Conservation (phyloP, 2,797 vertebrate species). For the Chaenodraco wilsoni region DNA sequence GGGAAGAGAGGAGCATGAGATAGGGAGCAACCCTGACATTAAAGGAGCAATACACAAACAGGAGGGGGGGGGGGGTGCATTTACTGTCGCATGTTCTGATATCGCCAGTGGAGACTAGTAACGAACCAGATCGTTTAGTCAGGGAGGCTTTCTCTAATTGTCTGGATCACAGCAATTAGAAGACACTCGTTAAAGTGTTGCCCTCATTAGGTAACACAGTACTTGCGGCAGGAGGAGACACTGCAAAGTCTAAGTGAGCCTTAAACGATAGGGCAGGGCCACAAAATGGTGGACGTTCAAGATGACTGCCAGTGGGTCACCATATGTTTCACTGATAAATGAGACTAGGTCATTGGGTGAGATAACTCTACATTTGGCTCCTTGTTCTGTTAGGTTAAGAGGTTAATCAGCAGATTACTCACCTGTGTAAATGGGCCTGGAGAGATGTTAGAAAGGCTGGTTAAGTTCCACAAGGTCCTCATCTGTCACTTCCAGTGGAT, state of each 20-base stretch:
- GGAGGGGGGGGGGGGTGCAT: slow-evolving; percentile 1
- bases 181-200: slow-evolving; percentile 50
- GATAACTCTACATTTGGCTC: slow-evolving; percentile 41
- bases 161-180: slow-evolving; percentile 70
- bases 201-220: slow-evolving; percentile 60
- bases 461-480: slow-evolving; percentile 47
- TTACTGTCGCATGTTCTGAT: slow-evolving; percentile 39
- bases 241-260: slow-evolving; percentile 38
- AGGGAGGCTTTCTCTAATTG: slow-evolving; percentile 53
- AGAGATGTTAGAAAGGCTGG: slow-evolving; percentile 29
- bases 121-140: slow-evolving; percentile 44
- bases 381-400: slow-evolving; percentile 54
- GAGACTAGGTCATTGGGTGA: slow-evolving; percentile 34
- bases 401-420: slow-evolving; percentile 69
- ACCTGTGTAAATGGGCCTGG: slow-evolving; percentile 65
- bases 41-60: slow-evolving; percentile 35
- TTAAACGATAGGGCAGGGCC: slow-evolving; percentile 44
- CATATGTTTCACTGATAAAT: slow-evolving; percentile 65
- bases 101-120: slow-evolving; percentile 40
- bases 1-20: slow-evolving; percentile 2
- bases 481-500: slow-evolving; percentile 30
- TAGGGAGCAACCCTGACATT: slow-evolving; percentile 22
- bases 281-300: slow-evolving; percentile 43
- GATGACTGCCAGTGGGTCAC: slow-evolving; percentile 45
- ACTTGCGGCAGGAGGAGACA: slow-evolving; percentile 34